Percentiles rank a stretch among this genome's conserved stretches.
Evolutionary conservation across 2,797 vertebrate genomes (phyloP).

Genomic region (Poliocrania exsul): DNA sequence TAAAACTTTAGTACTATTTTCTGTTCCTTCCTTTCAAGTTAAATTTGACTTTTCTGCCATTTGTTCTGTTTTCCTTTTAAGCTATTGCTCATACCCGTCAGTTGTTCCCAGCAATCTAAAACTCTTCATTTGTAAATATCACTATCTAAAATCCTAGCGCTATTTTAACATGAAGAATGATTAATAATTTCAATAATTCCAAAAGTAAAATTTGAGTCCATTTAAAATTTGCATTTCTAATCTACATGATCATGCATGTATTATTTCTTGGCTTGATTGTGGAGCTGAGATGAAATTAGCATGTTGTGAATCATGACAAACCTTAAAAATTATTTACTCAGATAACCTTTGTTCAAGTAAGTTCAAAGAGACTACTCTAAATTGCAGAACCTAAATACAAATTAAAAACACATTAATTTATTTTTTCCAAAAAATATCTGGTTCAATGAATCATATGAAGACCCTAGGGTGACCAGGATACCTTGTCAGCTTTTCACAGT

Average conservation of each 20-base stretch:
- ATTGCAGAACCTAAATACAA: not conserved
- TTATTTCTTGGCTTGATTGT: not conserved
- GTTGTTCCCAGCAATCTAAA: not conserved
- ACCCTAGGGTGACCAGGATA: not conserved
- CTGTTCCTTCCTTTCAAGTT: not conserved
- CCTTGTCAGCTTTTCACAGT: not conserved
- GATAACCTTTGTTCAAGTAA: not conserved
- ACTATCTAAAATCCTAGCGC: not conserved
- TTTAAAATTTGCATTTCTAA: not conserved
- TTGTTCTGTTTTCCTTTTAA: not conserved
- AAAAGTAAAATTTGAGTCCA: not conserved
- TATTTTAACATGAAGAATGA: not conserved
- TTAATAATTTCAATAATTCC: not conserved
- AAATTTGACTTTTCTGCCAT: not conserved
- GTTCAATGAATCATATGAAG: not conserved
- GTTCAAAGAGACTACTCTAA: not conserved
- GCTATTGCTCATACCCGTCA: not conserved
- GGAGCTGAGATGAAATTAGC: not conserved
- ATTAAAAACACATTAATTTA: rapidly evolving
- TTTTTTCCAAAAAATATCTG: not conserved
- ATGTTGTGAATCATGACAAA: not conserved
- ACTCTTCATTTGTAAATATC: not conserved
- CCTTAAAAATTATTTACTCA: not conserved
- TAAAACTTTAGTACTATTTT: not conserved
- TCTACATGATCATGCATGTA: not conserved